Conservation (phyloP, 2,888 invertebrate genomes). For the Petrophora chlorosata region DNA sequence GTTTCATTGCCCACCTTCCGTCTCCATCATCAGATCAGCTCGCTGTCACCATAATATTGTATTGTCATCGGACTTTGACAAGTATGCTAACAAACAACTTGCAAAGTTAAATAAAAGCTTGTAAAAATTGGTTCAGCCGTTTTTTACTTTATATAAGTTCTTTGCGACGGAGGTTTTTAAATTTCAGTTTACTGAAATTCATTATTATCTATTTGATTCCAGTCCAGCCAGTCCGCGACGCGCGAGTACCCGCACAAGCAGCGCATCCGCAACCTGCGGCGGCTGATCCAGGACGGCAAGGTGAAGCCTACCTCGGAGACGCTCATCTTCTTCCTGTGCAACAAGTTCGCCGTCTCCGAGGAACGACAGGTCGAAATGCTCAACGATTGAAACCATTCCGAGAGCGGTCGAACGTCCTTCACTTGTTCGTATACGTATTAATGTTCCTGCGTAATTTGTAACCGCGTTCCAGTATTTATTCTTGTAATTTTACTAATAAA, state of each 20-base stretch:
- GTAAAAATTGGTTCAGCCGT: too few species aligned
- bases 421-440: slow-evolving; percentile 4
- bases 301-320: slow-evolving; percentile 77
- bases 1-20: too few species aligned
- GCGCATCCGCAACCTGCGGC: slow-evolving; percentile 83
- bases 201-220: slow-evolving; percentile 42
- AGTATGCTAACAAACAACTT: too few species aligned
- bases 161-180: too few species aligned
- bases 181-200: too few species aligned
- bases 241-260: slow-evolving; percentile 85
- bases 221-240: slow-evolving; percentile 42
- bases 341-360: slow-evolving; percentile 77
- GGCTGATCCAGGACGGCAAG: slow-evolving; percentile 73
- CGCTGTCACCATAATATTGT: too few species aligned
- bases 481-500: slow-evolving; percentile 33
- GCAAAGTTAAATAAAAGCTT: too few species aligned
- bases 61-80: too few species aligned
- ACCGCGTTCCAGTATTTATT: slow-evolving; percentile 24
- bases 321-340: slow-evolving; percentile 79
- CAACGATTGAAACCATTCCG: slow-evolving; percentile 7
- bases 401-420: too few species aligned
- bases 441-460: slow-evolving; percentile 29
- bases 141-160: too few species aligned
- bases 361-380: slow-evolving; percentile 53
- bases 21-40: too few species aligned